phyloP scores from a whole-genome alignment of 2,888 invertebrate genomes.

The Synanthedon vespiformis region DNA sequence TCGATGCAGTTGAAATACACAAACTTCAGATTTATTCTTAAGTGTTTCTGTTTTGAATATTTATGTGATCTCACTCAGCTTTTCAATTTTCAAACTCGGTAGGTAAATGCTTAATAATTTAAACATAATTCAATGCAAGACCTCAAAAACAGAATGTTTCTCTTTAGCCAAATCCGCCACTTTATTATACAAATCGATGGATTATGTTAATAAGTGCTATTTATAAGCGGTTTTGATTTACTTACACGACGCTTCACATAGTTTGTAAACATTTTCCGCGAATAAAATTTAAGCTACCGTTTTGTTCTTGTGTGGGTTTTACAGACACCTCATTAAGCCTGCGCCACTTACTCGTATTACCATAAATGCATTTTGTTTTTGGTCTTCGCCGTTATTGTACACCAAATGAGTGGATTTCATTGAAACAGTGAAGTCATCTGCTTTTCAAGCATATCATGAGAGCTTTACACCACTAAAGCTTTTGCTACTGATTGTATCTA shows the following conservation, averaged over 20 bases:
- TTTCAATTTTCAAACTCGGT: conserved; percentile 21
- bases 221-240: conserved; percentile 63
- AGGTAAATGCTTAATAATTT: conserved; percentile 33
- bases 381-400: conserved; percentile 11
- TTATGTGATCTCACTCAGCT: conserved; percentile 5
- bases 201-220: conserved; percentile 61
- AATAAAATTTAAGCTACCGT: conserved; percentile 63
- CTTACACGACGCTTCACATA: conserved; percentile 35
- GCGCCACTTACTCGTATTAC: conserved; percentile 23
- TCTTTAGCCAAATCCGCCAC: conserved; percentile 48
- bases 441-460: no score
- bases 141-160: conserved; percentile 39
- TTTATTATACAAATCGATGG: conserved; percentile 62
- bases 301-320: conserved; percentile 52
- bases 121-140: conserved; percentile 28
- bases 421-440: conserved; percentile 1
- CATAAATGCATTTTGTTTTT: conserved; percentile 34
- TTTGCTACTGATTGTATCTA: no score
- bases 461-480: no score
- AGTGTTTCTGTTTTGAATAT: no score
- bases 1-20: not conserved
- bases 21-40: conserved; percentile 17
- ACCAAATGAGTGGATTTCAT: conserved; percentile 22
- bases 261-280: conserved; percentile 45
- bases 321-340: conserved; percentile 29